A percentile compares a stretch with the other conserved stretches of the same genome.
phyloP scores from a whole-genome alignment of 2,113 vertebrate species.

The Microcebus tavaratra region DNA sequence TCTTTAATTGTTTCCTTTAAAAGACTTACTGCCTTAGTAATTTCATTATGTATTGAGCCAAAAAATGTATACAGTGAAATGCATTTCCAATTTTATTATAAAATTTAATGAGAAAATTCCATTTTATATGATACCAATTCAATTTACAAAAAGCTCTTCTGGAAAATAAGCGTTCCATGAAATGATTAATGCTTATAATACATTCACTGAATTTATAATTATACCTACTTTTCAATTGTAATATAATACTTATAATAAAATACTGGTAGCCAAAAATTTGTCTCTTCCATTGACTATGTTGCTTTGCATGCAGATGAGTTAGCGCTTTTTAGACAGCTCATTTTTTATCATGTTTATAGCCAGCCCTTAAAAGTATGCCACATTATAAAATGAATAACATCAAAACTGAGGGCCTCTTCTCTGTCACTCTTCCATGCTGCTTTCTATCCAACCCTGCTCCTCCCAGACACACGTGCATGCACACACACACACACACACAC shows the following conservation, averaged over 20 bases:
- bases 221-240: neutral
- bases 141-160: constrained; percentile 2
- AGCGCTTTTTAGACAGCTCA: neutral
- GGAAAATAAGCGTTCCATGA: constrained; percentile 10
- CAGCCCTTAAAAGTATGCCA: neutral
- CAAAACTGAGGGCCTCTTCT: neutral
- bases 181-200: constrained; percentile 18
- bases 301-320: neutral
- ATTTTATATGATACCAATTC: neutral
- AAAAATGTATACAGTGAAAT: constrained; percentile 26
- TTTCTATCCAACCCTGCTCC: neutral
- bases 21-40: constrained; percentile 5
- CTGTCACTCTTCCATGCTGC: neutral
- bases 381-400: neutral
- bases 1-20: constrained; percentile 24
- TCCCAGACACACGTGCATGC: neutral
- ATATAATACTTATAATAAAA: constrained; percentile 7
- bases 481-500: neutral
- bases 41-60: constrained; percentile 2
- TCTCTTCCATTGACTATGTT: neutral
- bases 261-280: neutral
- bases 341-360: neutral
- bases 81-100: constrained; percentile 9
- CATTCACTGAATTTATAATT: constrained; percentile 24
- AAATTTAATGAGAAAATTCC: constrained; percentile 36